Evolutionary conservation across 2,797 vertebrate genomes (phyloP).

Genomic region (Vireo griseus): DNA sequence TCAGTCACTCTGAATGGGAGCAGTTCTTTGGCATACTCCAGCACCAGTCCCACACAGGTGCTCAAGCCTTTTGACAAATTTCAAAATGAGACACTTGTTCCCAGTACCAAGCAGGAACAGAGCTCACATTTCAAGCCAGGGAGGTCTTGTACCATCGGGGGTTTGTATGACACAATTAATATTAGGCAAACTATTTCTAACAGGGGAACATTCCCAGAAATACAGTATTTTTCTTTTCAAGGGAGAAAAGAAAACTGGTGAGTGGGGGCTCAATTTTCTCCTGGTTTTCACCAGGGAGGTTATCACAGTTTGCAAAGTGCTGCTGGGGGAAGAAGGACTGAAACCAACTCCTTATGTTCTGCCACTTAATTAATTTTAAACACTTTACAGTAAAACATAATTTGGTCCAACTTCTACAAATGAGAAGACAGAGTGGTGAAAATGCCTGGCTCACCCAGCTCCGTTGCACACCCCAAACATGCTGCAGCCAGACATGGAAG

Average conservation of each 20-base stretch:
- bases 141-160: rapidly evolving
- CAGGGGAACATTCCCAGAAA: not conserved
- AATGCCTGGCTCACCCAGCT: not conserved
- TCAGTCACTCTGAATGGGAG: not conserved
- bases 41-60: rapidly evolving
- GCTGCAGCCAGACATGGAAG: not conserved
- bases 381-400: not conserved
- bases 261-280: not conserved
- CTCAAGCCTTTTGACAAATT: not conserved
- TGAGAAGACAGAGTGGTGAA: not conserved
- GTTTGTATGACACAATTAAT: not conserved
- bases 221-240: not conserved
- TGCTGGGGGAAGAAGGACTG: not conserved
- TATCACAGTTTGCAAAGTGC: not conserved
- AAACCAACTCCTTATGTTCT: not conserved
- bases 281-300: not conserved
- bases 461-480: not conserved
- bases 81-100: not conserved
- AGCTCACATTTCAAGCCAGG: not conserved
- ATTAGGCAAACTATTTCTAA: not conserved
- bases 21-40: not conserved
- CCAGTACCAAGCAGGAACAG: not conserved
- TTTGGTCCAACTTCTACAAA: not conserved
- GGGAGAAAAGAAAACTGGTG: not conserved
- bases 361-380: constrained; percentile 6